Conservation (phyloP, 2,113 vertebrate genomes). For the Etheostoma cragini region DNA sequence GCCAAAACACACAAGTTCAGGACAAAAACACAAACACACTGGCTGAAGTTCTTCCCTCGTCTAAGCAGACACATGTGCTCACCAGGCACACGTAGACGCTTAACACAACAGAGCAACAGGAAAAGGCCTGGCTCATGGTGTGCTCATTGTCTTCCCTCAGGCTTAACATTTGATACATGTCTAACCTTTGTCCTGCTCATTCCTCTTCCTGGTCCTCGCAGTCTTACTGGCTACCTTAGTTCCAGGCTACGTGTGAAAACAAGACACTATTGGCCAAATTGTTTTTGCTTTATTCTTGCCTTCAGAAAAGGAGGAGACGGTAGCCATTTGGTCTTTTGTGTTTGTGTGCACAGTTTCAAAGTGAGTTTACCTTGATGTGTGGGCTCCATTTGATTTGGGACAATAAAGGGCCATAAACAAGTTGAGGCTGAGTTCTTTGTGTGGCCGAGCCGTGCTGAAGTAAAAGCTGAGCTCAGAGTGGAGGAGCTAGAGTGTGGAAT, state of each 20-base stretch:
- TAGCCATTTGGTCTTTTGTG: constrained; percentile 68
- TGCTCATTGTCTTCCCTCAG: constrained; percentile 73
- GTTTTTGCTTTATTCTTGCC: constrained; percentile 41
- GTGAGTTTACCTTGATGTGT: constrained; percentile 78
- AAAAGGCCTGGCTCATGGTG: constrained; percentile 71
- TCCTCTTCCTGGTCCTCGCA: constrained; percentile 66
- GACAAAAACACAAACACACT: constrained; percentile 68
- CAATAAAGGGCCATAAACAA: constrained; percentile 79
- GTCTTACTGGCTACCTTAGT: constrained; percentile 45
- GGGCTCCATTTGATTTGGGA: constrained; percentile 79
- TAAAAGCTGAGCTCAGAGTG: constrained; percentile 77
- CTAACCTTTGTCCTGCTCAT: constrained; percentile 79
- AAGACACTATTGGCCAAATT: constrained; percentile 55
- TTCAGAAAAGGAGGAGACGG: constrained; percentile 47
- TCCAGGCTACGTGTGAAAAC: constrained; percentile 59
- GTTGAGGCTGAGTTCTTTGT: constrained; percentile 76
- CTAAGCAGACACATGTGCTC: constrained; percentile 53
- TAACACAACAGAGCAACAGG: constrained; percentile 65
- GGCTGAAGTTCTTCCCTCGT: constrained; percentile 42
- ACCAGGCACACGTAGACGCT: constrained; percentile 61
- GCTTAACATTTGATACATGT: constrained; percentile 78
- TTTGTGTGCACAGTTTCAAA: constrained; percentile 71
- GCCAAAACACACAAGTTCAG: constrained; percentile 72
- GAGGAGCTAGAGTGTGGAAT: constrained; percentile 84
- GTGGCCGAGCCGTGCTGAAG: constrained; percentile 62